A percentile compares a stretch with the other conserved stretches of the same genome.
phyloP scores from a whole-genome alignment of 2,888 invertebrate genomes.

The Hybos culiciformis region DNA sequence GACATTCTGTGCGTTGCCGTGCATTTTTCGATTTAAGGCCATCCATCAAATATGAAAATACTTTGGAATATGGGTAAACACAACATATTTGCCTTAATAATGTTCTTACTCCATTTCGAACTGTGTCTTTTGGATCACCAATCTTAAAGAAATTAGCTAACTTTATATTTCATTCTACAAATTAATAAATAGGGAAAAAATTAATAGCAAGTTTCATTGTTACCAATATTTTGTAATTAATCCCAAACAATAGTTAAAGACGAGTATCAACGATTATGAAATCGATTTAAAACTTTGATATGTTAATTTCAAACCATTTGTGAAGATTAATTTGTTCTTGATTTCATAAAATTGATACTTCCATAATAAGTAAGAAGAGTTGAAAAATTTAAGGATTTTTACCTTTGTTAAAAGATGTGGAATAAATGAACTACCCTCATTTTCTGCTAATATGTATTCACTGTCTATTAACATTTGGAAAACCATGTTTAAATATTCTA shows the following conservation, averaged over 20 bases:
- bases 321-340: not conserved
- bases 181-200: not conserved
- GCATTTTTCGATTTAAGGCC: constrained; percentile 95
- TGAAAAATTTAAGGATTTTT: constrained; percentile 1
- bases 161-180: not conserved
- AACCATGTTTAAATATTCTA: constrained; percentile 77
- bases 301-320: not conserved
- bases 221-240: no score
- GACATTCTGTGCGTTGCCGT: constrained; percentile 87
- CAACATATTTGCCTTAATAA: constrained; percentile 72
- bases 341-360: not conserved
- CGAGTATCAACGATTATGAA: not conserved
- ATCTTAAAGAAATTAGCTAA: constrained; percentile 40
- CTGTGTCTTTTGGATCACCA: constrained; percentile 92
- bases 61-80: constrained; percentile 76
- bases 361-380: not conserved
- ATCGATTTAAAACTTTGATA: not conserved
- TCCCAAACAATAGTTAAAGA: no score
- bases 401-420: constrained; percentile 91
- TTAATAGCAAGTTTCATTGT: no score
- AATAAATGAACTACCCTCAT: constrained; percentile 84
- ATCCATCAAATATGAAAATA: constrained; percentile 85
- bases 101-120: constrained; percentile 75
- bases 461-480: constrained; percentile 67
- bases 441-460: constrained; percentile 76